Evolutionary conservation across 2,797 vertebrate species (phyloP).

Genomic region (Anguilla anguilla): DNA sequence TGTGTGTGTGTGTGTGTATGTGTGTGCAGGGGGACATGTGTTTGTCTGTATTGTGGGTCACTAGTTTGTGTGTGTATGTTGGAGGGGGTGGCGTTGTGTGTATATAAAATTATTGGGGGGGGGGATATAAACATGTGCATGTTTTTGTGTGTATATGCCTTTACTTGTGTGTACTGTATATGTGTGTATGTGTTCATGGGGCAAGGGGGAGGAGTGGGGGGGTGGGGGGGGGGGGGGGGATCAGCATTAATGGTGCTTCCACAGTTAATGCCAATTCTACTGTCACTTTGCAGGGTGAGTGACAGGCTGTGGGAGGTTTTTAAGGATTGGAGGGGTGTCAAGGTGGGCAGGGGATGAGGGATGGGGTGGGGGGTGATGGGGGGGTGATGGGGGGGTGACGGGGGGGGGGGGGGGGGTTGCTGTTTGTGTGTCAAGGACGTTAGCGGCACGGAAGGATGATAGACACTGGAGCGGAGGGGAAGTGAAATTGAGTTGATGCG

Average conservation of each 20-base stretch:
- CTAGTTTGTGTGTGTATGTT: conserved; percentile 19
- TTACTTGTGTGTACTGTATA: too few relatives aligned
- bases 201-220: neutral
- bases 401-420: conserved; percentile 69
- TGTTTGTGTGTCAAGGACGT: conserved; percentile 79
- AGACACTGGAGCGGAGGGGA: conserved; percentile 79
- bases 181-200: too few relatives aligned
- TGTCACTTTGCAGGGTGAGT: conserved; percentile 68
- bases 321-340: conserved; percentile 29
- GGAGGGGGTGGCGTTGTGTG: conserved; percentile 18
- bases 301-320: conserved; percentile 70
- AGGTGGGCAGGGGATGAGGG: conserved; percentile 54
- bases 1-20: neutral
- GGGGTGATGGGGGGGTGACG: conserved; percentile 44
- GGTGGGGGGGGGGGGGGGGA: conserved; percentile 13
- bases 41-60: neutral
- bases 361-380: conserved; percentile 38
- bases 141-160: neutral
- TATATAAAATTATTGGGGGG: conserved; percentile 14
- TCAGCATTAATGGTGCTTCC: conserved; percentile 67
- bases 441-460: conserved; percentile 78
- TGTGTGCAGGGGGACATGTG: neutral
- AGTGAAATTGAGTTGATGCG: conserved; percentile 86
- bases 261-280: conserved; percentile 74
- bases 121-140: neutral